Evolutionary conservation across 2,888 invertebrate species (phyloP), one percentile per base, ranked within the genome.

Genomic region (Celastrina argiolus): DNA sequence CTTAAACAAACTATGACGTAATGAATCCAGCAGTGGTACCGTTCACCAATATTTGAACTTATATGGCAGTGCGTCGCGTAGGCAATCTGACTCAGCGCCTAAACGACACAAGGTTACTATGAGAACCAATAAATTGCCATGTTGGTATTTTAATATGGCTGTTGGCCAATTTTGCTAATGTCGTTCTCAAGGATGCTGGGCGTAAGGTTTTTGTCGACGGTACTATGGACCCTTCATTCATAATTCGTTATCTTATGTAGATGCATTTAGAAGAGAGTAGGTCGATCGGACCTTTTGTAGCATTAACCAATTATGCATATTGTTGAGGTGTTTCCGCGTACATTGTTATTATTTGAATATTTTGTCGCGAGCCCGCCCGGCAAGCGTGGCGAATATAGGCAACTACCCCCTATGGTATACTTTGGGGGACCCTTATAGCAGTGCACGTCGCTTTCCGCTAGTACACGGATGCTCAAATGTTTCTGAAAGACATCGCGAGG

Each of bases 101-200:
- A 59, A 59, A 34, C 59, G 59, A 59, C 59, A n/a, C 59, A 59
- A 59, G 59, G 59, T 31, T 59, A 31, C 59, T 59, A 59, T 34
- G 59, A 59, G 34, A 59, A 59, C 59, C 31, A 34, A 59, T 51
- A 51, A 51, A 51, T 51, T 51, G 51, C 51, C 51, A 12, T 51
- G 14, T 51, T 51, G 51, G 51, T 22, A 51, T 51, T 26, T 51
- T 51, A 51, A 51, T 51, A 51, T 51, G 51, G 14, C 51, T 51
- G 12, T 51, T 26, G 51, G 51, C 26, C 51, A 51, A 51, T 51
- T 45, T 51, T 51, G 51, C 51, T 51, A 22, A 51, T 51, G 26
- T 51, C 26, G 22, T 22, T 18, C 45, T 18, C 51, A 51, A 22
- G 51, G 51, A 51, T 51, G 51, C 10, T 22, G 51, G 51, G 2